Percentiles rank a stretch among this genome's conserved stretches.
phyloP scores from a whole-genome alignment of 1,140 invertebrate species.

The Marisa cornuarietis region DNA sequence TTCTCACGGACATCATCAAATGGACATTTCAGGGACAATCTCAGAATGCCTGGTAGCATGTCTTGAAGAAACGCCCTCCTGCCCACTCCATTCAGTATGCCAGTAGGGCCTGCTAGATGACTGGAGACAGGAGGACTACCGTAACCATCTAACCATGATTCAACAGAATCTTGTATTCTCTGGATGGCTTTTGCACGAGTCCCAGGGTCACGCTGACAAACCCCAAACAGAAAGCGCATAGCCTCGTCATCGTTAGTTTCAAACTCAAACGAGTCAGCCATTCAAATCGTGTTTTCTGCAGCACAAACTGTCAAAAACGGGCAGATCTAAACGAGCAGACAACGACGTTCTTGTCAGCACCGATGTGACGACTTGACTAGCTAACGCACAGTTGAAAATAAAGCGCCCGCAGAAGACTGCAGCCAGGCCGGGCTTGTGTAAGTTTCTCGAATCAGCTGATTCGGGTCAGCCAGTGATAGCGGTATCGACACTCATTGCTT shows the following conservation, averaged over 20 bases:
- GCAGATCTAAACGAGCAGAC: too few relatives aligned
- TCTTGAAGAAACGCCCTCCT: conserved; percentile 37
- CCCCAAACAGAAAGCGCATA: conserved; percentile 46
- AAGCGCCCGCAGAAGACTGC: too few relatives aligned
- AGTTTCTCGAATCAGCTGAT: too few relatives aligned
- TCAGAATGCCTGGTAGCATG: conserved; percentile 50
- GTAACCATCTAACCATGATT: conserved; percentile 55
- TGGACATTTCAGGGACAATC: conserved; percentile 50
- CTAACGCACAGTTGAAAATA: too few relatives aligned
- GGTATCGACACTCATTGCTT: too few relatives aligned
- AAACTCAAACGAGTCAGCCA: conserved; percentile 18
- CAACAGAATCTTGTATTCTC: conserved; percentile 37
- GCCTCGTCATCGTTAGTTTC: conserved; percentile 43
- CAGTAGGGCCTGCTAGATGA: conserved; percentile 9
- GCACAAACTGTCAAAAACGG: not conserved
- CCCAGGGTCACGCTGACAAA: conserved; percentile 45
- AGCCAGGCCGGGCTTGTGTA: too few relatives aligned
- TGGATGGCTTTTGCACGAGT: conserved; percentile 44
- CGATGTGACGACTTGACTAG: too few relatives aligned
- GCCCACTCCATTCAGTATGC: conserved; percentile 31
- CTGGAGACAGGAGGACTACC: conserved; percentile 42
- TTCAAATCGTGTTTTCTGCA: conserved; percentile 9
- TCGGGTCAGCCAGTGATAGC: too few relatives aligned
- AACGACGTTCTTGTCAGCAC: too few relatives aligned
- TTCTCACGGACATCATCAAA: conserved; percentile 55